These are phyloP conservation scores for Thera britannica DNA, from an alignment of 2,888 invertebrate species.

Conservation along the genomic window DNA sequence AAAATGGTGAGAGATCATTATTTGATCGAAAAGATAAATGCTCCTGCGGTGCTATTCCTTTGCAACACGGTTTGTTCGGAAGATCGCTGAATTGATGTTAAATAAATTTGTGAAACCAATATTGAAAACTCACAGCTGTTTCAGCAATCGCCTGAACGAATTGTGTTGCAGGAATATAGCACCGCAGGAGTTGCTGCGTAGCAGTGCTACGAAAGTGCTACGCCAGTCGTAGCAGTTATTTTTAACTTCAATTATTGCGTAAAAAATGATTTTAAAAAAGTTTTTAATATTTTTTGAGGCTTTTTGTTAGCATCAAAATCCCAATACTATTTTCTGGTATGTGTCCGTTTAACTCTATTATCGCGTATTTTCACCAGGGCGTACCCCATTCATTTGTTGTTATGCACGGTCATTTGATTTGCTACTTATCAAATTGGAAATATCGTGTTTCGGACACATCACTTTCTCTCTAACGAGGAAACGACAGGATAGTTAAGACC, in stretches of 20 bases:
- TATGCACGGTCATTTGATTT: too few species aligned
- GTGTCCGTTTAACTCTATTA: too few species aligned
- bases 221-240: constrained; percentile 33
- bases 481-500: constrained; percentile 23
- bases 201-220: constrained; percentile 42
- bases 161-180: too few species aligned
- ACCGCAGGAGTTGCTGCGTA: constrained; percentile 35
- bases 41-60: constrained; percentile 1
- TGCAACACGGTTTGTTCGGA: too few species aligned
- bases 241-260: background rate
- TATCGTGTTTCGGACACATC: constrained; percentile 3
- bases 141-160: too few species aligned
- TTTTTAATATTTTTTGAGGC: background rate
- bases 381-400: too few species aligned
- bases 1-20: background rate
- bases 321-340: too few species aligned
- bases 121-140: too few species aligned
- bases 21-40: constrained; percentile 1
- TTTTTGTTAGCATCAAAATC: background rate
- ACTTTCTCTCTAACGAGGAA: constrained; percentile 29
- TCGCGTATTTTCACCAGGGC: too few species aligned
- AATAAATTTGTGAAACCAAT: too few species aligned
- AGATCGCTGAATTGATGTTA: too few species aligned
- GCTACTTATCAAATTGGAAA: too few species aligned
- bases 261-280: background rate